A percentile compares a stretch with the other conserved stretches of the same genome.
Conservation (phyloP, 2,797 vertebrate genomes). For the Pseudopleuronectes americanus region DNA sequence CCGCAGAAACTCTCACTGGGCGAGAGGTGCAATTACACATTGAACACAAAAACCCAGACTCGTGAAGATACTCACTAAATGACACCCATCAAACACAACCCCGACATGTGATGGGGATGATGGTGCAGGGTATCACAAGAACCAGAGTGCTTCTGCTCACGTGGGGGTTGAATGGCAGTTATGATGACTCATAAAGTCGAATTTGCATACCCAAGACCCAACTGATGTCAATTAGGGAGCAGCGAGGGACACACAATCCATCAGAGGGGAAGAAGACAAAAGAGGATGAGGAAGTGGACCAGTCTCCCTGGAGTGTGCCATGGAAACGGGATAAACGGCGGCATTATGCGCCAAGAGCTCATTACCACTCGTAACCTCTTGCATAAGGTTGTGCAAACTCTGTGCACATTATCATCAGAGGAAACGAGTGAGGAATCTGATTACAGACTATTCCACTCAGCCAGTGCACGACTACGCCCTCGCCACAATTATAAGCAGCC, state of each 20-base stretch:
- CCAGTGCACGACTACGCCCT: conserved; percentile 50
- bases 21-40: conserved; percentile 30
- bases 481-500: conserved; percentile 62
- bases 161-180: conserved; percentile 58
- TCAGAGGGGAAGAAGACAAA: conserved; percentile 50
- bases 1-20: conserved; percentile 12
- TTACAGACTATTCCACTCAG: conserved; percentile 63
- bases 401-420: conserved; percentile 51
- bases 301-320: conserved; percentile 51
- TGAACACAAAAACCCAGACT: conserved; percentile 32
- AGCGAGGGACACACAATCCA: conserved; percentile 61
- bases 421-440: conserved; percentile 61
- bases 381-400: conserved; percentile 53
- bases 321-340: conserved; percentile 60
- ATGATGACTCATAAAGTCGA: conserved; percentile 67
- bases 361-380: conserved; percentile 66
- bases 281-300: conserved; percentile 63
- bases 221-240: conserved; percentile 61
- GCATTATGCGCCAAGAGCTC: conserved; percentile 53
- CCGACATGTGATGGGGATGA: conserved; percentile 35
- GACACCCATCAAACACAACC: conserved; percentile 59
- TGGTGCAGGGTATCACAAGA: conserved; percentile 30
- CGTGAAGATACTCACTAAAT: conserved; percentile 48
- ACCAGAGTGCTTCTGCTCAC: conserved; percentile 43
- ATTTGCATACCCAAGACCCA: conserved; percentile 66